These are phyloP conservation scores for Procambarus virginalis DNA, from an alignment of 1,140 invertebrate species.

Conservation along the genomic window DNA sequence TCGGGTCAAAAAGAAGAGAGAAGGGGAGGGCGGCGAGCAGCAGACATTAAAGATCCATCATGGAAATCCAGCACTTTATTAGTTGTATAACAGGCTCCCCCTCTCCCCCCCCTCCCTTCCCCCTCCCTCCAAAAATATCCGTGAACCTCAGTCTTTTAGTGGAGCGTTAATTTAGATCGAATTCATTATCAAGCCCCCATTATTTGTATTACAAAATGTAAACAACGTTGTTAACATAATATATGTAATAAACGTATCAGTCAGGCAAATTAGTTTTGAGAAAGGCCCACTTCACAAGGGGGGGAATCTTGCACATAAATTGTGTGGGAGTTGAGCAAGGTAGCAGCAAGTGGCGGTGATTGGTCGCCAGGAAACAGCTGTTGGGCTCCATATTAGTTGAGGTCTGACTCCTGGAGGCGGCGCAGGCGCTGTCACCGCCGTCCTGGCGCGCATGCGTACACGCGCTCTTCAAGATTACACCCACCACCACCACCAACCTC, in stretches of 20 bases:
- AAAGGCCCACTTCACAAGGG: background rate
- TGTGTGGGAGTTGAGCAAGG: background rate
- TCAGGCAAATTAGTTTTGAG: background rate
- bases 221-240: background rate
- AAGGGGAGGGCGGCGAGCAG: background rate
- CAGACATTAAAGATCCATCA: constrained; percentile 14
- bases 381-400: background rate
- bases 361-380: constrained; percentile 38
- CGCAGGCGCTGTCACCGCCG: background rate
- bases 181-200: background rate
- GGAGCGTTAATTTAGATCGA: background rate
- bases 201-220: background rate
- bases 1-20: background rate
- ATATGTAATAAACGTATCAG: background rate
- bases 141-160: background rate
- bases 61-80: constrained; percentile 7
- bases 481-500: no score
- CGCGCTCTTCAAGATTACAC: no score
- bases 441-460: background rate
- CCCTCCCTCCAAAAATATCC: background rate
- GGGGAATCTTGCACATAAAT: background rate
- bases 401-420: background rate
- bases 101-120: background rate
- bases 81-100: background rate
- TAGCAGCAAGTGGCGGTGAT: background rate